Conservation (phyloP, 2,797 vertebrate species). For the Siniperca scherzeri region DNA sequence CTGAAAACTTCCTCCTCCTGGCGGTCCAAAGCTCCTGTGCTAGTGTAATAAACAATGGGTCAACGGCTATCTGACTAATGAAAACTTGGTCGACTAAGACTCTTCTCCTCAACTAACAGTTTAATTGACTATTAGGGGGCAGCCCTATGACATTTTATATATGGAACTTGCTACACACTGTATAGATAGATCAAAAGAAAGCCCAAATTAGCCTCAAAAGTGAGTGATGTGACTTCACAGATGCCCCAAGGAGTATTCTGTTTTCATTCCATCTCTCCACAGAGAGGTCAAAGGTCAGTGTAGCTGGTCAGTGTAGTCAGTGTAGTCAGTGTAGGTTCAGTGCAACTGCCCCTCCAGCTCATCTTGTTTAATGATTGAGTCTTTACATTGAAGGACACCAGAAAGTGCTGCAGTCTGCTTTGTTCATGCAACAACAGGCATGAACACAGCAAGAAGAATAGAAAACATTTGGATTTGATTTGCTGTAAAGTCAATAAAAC, state of each 20-base stretch:
- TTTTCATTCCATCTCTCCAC: not conserved
- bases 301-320: too few species aligned
- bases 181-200: not conserved
- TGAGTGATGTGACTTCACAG: not conserved
- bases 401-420: not conserved
- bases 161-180: not conserved
- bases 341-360: not conserved
- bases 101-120: too few species aligned
- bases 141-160: too few species aligned
- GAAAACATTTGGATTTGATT: not conserved
- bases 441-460: not conserved
- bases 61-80: too few species aligned
- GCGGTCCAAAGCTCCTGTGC: too few species aligned
- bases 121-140: too few species aligned
- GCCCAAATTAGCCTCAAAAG: not conserved
- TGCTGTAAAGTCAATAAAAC: conserved; percentile 8
- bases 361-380: not conserved
- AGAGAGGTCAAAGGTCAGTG: not conserved
- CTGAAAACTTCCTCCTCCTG: too few species aligned
- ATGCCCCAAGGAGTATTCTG: not conserved
- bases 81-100: too few species aligned
- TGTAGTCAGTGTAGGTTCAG: too few species aligned
- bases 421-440: not conserved
- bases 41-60: too few species aligned
- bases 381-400: not conserved